A percentile compares a stretch with the other conserved stretches of the same genome.
Conservation (phyloP, 2,888 invertebrate species). For the Dryobota labecula region DNA sequence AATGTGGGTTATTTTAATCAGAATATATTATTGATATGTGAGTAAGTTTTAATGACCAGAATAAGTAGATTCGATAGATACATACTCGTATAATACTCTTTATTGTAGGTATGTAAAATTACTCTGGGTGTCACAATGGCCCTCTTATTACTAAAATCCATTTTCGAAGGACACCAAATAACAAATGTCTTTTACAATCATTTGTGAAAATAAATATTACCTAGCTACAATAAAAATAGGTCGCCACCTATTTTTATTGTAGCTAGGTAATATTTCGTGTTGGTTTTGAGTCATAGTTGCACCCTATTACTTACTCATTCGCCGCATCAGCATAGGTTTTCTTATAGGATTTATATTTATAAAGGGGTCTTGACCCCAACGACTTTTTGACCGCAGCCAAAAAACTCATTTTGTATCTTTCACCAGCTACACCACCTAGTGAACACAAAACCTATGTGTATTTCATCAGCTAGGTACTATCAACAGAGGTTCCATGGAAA, state of each 20-base stretch:
- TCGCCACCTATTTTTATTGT: no score
- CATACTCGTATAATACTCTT: background rate
- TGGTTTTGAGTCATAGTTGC: no score
- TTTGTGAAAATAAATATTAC: background rate
- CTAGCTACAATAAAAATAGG: background rate
- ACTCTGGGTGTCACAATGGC: background rate
- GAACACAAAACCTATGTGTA: background rate
- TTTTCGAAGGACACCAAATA: background rate
- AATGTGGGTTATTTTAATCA: background rate
- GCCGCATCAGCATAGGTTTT: slow-evolving; percentile 79
- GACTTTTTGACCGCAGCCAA: slow-evolving; percentile 75
- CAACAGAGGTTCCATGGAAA: background rate
- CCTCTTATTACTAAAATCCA: background rate
- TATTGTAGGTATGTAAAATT: background rate
- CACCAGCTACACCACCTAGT: slow-evolving; percentile 80
- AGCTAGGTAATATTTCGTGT: no score
- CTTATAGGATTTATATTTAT: slow-evolving; percentile 75
- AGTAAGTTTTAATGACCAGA: background rate
- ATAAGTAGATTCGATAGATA: background rate
- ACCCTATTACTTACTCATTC: slow-evolving; percentile 72
- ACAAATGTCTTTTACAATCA: background rate
- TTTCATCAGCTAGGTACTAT: background rate
- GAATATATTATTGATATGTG: background rate
- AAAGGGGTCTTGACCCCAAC: slow-evolving; percentile 74
- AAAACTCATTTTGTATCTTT: slow-evolving; percentile 75